These are phyloP conservation scores for Haliclona indistincta DNA, from an alignment of 37 sponge, comb jelly and placozoan genomes.

Conservation along the genomic window DNA sequence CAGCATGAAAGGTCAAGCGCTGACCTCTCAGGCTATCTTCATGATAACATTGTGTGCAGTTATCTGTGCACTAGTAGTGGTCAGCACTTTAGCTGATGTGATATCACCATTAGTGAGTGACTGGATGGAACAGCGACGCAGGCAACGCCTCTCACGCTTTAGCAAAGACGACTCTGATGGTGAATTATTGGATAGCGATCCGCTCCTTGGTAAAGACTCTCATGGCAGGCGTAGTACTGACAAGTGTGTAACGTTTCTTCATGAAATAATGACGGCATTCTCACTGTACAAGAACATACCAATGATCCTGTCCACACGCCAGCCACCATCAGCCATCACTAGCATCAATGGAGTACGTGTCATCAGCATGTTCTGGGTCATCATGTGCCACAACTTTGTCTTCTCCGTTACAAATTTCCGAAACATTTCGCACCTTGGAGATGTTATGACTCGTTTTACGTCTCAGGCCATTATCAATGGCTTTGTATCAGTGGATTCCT, in stretches of 20 bases:
- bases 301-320: conserved; percentile 50
- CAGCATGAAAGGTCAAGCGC: no score
- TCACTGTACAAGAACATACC: conserved; percentile 63
- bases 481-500: conserved; percentile 68
- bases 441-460: conserved; percentile 22
- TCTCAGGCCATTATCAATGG: conserved; percentile 62
- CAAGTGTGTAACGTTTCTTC: neutral
- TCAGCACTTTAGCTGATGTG: conserved; percentile 21
- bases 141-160: neutral
- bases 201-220: neutral
- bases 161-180: neutral
- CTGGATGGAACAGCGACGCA: neutral
- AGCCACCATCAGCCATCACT: conserved; percentile 58
- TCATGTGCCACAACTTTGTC: conserved; percentile 54
- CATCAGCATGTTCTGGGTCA: conserved; percentile 85
- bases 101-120: neutral
- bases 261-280: conserved; percentile 31
- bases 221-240: neutral
- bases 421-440: neutral
- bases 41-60: conserved; percentile 53
- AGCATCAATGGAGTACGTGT: conserved; percentile 79
- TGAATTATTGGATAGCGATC: neutral
- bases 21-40: conserved; percentile 46
- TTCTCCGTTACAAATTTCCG: neutral
- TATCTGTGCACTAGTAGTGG: conserved; percentile 19